Evolutionary conservation across 2,888 invertebrate species (phyloP).

Genomic region (Troides aeacus): DNA sequence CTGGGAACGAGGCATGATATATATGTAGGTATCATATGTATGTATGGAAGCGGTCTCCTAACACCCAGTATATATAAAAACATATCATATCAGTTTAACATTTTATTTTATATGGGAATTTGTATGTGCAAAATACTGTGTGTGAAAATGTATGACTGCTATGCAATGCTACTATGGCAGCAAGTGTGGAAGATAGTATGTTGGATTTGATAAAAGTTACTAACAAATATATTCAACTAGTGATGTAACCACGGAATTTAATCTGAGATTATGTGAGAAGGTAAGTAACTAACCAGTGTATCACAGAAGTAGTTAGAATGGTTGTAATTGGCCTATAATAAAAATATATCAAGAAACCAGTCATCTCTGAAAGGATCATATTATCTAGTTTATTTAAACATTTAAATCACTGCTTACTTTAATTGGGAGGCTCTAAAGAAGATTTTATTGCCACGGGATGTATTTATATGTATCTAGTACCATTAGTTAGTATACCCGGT

Average conservation of each 20-base stretch:
- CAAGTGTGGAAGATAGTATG: too few species aligned
- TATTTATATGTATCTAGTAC: constrained; percentile 4
- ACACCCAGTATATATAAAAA: too few species aligned
- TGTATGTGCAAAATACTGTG: too few species aligned
- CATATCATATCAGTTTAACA: too few species aligned
- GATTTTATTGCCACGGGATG: constrained; percentile 15
- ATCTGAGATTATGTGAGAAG: background rate
- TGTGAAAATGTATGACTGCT: too few species aligned
- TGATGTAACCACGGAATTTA: background rate
- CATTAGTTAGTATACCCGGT: background rate
- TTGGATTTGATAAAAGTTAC: too few species aligned
- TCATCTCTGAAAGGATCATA: background rate
- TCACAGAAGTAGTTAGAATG: background rate
- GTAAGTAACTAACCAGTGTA: background rate
- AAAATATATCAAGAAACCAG: background rate
- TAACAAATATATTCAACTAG: too few species aligned
- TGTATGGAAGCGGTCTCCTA: too few species aligned
- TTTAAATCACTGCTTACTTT: background rate
- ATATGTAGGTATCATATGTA: too few species aligned
- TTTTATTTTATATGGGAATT: too few species aligned
- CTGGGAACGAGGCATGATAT: too few species aligned
- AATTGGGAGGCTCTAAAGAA: background rate
- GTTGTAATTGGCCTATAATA: background rate
- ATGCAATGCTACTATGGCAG: too few species aligned
- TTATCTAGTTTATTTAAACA: background rate